Conservation (phyloP, 2,113 vertebrate genomes). For the Lates calcarifer region DNA sequence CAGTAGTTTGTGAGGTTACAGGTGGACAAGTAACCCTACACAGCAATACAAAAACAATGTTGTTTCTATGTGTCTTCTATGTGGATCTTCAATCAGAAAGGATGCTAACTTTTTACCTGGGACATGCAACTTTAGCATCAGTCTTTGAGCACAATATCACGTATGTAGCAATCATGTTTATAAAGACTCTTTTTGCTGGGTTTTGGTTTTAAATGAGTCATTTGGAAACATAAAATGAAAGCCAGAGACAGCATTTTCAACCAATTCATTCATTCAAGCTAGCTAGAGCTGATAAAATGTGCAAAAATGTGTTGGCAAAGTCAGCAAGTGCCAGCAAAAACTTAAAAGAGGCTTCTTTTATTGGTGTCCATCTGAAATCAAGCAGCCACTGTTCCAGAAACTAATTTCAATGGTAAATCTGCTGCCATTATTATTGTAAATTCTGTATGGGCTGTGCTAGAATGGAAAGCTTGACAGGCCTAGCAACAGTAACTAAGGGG, state of each 20-base stretch:
- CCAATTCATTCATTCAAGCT: neutral
- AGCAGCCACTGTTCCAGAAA: neutral
- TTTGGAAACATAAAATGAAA: neutral
- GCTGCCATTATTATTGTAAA: neutral
- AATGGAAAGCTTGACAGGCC: constrained; percentile 13
- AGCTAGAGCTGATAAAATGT: neutral
- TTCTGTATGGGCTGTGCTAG: neutral
- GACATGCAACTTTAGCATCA: neutral
- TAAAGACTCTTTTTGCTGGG: neutral
- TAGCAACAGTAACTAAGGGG: constrained; percentile 1
- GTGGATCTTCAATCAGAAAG: neutral
- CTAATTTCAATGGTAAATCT: neutral
- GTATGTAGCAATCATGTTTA: neutral
- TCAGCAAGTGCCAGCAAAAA: neutral
- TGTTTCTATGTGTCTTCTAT: neutral
- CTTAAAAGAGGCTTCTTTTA: constrained; percentile 6
- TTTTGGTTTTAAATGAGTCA: neutral
- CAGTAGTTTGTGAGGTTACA: neutral
- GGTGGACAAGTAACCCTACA: neutral
- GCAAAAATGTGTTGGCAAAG: neutral
- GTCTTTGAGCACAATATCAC: neutral
- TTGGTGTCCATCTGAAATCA: neutral
- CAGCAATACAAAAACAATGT: neutral
- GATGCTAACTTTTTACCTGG: neutral
- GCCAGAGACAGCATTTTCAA: neutral